Percentiles rank a stretch among this genome's conserved stretches.
Evolutionary conservation across 2,888 invertebrate genomes (phyloP).

Genomic region (Coleophora deauratella): DNA sequence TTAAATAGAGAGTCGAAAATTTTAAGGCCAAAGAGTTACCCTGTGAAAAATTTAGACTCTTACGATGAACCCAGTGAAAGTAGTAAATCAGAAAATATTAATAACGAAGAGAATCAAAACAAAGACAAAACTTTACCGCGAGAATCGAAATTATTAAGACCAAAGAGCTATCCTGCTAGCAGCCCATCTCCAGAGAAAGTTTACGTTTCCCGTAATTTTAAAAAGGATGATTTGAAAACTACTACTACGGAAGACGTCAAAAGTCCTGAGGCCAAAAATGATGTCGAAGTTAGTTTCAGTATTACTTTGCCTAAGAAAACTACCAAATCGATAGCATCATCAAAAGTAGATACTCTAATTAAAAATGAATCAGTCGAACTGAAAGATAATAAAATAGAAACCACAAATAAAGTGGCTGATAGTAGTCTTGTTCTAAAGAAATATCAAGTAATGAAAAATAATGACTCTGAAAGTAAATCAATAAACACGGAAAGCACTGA

Average conservation of each 20-base stretch:
- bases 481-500: conserved; percentile 24
- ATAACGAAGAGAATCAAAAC: conserved; percentile 29
- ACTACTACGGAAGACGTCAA: conserved; percentile 24
- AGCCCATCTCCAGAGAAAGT: conserved; percentile 60
- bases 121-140: conserved; percentile 32
- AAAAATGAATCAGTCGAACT: conserved; percentile 24
- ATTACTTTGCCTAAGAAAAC: conserved; percentile 56
- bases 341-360: conserved; percentile 29
- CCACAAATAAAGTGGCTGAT: conserved; percentile 24
- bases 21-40: conserved; percentile 75
- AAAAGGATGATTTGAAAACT: conserved; percentile 36
- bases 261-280: conserved; percentile 35
- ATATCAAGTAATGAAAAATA: conserved; percentile 40
- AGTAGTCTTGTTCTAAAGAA: conserved; percentile 44
- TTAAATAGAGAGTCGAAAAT: conserved; percentile 57
- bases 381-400: conserved; percentile 17
- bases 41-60: conserved; percentile 52
- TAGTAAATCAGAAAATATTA: conserved; percentile 24
- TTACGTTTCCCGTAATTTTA: conserved; percentile 35
- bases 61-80: conserved; percentile 38
- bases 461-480: conserved; percentile 27
- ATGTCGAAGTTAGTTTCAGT: conserved; percentile 64
- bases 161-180: conserved; percentile 76
- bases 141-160: conserved; percentile 68
- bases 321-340: conserved; percentile 22